A percentile compares a stretch with the other conserved stretches of the same genome.
These are phyloP conservation scores for Symphodus melops DNA, from an alignment of 2,113 vertebrate species.

Conservation along the genomic window DNA sequence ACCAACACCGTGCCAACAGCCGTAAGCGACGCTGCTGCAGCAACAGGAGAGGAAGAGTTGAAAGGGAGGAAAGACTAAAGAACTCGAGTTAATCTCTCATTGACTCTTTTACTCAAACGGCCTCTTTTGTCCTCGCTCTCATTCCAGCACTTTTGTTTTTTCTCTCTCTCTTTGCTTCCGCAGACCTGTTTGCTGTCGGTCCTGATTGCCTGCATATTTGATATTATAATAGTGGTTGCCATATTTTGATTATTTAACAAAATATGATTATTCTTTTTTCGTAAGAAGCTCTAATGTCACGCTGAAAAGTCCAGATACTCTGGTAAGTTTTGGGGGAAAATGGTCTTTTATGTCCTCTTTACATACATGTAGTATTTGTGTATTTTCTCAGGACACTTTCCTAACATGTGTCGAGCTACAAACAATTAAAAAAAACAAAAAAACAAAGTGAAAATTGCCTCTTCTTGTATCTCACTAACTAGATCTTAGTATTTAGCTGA, in stretches of 20 bases:
- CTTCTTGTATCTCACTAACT: background rate
- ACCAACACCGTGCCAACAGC: slow-evolving; percentile 60
- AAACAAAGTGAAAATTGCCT: background rate
- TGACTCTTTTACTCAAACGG: slow-evolving; percentile 39
- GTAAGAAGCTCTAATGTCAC: slow-evolving; percentile 23
- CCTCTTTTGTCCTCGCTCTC: slow-evolving; percentile 37
- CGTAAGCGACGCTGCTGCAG: slow-evolving; percentile 27
- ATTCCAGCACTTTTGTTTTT: slow-evolving; percentile 17
- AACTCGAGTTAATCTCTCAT: slow-evolving; percentile 36
- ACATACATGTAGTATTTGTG: background rate
- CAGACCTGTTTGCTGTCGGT: background rate
- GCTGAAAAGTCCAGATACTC: slow-evolving; percentile 17
- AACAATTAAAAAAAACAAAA: slow-evolving; percentile 34
- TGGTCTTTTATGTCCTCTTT: slow-evolving; percentile 10
- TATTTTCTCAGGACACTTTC: background rate
- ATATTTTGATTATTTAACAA: slow-evolving; percentile 1
- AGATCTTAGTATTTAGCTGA: slow-evolving; percentile 16
- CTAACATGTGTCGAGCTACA: slow-evolving; percentile 5
- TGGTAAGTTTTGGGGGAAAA: slow-evolving; percentile 31
- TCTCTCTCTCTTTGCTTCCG: slow-evolving; percentile 16
- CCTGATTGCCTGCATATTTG: background rate
- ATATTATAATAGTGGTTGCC: background rate
- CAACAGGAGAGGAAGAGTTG: slow-evolving; percentile 53
- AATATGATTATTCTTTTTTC: slow-evolving; percentile 8
- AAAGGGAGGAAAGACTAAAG: slow-evolving; percentile 61